Evolutionary conservation across 2,888 invertebrate genomes (phyloP).

Genomic region (Acholoe squamosa): DNA sequence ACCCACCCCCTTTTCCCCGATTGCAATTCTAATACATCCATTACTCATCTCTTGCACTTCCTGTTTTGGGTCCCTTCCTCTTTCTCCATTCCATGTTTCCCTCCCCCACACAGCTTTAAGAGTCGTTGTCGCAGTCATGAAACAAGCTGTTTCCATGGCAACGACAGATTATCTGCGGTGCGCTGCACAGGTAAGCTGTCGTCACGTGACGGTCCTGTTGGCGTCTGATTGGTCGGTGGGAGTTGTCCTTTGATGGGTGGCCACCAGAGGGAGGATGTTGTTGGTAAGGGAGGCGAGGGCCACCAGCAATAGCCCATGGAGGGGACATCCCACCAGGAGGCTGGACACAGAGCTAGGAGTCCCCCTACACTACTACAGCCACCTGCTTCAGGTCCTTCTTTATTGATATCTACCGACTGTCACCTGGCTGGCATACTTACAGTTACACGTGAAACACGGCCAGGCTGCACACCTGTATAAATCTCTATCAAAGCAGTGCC

Average conservation of each 20-base stretch:
- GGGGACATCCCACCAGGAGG: too few relatives aligned
- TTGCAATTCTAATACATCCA: not conserved
- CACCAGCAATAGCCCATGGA: not conserved
- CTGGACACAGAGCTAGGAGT: too few relatives aligned
- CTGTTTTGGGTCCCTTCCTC: not conserved
- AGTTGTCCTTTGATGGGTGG: not conserved
- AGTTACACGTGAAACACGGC: too few relatives aligned
- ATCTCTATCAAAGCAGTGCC: too few relatives aligned
- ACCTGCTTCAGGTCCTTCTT: too few relatives aligned
- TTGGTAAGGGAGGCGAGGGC: not conserved
- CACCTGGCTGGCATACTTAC: too few relatives aligned
- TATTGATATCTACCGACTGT: too few relatives aligned
- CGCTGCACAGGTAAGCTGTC: slow-evolving; percentile 1
- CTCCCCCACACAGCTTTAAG: not conserved
- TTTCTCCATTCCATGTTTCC: not conserved
- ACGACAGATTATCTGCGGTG: slow-evolving; percentile 24
- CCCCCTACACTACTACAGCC: too few relatives aligned
- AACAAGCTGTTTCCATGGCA: slow-evolving; percentile 62
- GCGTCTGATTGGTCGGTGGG: not conserved
- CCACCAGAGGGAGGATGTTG: not conserved
- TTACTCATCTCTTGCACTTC: not conserved
- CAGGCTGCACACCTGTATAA: too few relatives aligned
- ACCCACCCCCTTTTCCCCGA: not conserved
- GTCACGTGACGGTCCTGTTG: not conserved
- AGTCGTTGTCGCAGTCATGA: not conserved